These are phyloP conservation scores for Neodontobutis hainanensis DNA, from an alignment of 2,113 vertebrate genomes.

Conservation along the genomic window DNA sequence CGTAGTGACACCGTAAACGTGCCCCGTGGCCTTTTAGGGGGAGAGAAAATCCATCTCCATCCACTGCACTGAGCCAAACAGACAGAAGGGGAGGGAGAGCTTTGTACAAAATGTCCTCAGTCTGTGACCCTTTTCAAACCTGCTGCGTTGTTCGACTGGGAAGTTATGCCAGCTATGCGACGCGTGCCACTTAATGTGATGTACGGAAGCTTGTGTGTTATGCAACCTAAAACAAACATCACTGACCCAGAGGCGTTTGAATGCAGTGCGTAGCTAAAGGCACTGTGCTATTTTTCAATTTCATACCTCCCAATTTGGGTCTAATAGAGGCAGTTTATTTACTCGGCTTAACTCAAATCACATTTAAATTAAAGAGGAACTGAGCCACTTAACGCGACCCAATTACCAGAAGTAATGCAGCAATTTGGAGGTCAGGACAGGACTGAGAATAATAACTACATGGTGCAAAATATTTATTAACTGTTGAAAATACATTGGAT, in stretches of 20 bases:
- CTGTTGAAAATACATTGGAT: too few relatives aligned
- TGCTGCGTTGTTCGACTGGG: conserved; percentile 20
- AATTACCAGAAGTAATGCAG: neutral
- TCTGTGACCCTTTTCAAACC: conserved; percentile 56
- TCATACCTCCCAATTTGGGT: conserved; percentile 50
- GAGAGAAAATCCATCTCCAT: conserved; percentile 69
- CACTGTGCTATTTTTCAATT: conserved; percentile 52
- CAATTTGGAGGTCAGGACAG: neutral
- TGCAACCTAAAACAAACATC: conserved; percentile 26
- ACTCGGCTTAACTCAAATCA: conserved; percentile 47
- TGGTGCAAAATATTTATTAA: too few relatives aligned
- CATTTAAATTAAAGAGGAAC: conserved; percentile 46
- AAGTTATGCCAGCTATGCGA: conserved; percentile 61
- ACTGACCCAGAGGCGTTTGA: conserved; percentile 33
- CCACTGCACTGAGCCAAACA: conserved; percentile 54
- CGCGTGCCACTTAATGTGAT: conserved; percentile 53
- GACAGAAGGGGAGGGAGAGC: conserved; percentile 58
- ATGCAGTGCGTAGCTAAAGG: conserved; percentile 31
- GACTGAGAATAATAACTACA: neutral
- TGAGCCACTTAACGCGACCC: conserved; percentile 26
- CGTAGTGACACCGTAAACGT: conserved; percentile 71
- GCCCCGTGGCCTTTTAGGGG: conserved; percentile 72
- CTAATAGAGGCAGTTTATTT: conserved; percentile 50
- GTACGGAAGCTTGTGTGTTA: conserved; percentile 37
- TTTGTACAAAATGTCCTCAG: conserved; percentile 75